phyloP scores from a whole-genome alignment of 2,113 vertebrate species.

The Proteles cristata region DNA sequence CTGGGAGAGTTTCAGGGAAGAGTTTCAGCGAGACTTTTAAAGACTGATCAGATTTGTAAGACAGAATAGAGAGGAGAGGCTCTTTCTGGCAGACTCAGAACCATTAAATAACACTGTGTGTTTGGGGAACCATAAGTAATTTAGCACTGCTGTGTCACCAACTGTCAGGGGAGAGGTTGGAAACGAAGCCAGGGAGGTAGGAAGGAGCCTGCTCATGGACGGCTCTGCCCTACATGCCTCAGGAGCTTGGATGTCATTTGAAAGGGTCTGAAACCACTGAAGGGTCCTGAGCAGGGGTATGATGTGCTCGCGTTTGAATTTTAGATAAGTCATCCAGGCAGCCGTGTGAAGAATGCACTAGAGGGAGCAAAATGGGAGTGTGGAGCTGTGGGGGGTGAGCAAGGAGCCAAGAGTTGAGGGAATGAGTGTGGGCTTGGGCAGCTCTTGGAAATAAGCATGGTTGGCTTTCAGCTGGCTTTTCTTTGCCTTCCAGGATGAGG shows the following conservation, averaged over 20 bases:
- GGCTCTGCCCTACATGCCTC: slow-evolving; percentile 26
- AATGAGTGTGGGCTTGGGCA: background rate
- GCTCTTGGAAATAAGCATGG: background rate
- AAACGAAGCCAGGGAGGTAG: background rate
- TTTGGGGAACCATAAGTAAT: slow-evolving; percentile 45
- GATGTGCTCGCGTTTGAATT: slow-evolving; percentile 54
- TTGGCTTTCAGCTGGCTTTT: background rate
- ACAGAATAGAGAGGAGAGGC: background rate
- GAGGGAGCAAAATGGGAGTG: background rate
- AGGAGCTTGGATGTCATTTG: slow-evolving; percentile 44
- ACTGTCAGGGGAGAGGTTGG: slow-evolving; percentile 9
- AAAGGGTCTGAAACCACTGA: slow-evolving; percentile 52
- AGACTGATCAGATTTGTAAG: slow-evolving; percentile 8
- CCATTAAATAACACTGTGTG: slow-evolving; percentile 11
- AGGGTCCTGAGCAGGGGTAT: background rate
- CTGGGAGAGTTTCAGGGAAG: slow-evolving; percentile 20
- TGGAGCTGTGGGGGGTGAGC: background rate
- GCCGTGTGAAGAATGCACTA: background rate
- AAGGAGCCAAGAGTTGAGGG: background rate
- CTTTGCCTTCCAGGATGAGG: background rate
- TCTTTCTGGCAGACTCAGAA: slow-evolving; percentile 48
- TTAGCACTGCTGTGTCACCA: background rate
- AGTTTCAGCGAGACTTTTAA: slow-evolving; percentile 20
- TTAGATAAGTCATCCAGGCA: slow-evolving; percentile 46
- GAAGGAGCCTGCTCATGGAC: background rate